Evolutionary conservation across 2,888 invertebrate species (phyloP), one percentile per base, ranked within the genome.

Genomic region (Scotopteryx bipunctaria): DNA sequence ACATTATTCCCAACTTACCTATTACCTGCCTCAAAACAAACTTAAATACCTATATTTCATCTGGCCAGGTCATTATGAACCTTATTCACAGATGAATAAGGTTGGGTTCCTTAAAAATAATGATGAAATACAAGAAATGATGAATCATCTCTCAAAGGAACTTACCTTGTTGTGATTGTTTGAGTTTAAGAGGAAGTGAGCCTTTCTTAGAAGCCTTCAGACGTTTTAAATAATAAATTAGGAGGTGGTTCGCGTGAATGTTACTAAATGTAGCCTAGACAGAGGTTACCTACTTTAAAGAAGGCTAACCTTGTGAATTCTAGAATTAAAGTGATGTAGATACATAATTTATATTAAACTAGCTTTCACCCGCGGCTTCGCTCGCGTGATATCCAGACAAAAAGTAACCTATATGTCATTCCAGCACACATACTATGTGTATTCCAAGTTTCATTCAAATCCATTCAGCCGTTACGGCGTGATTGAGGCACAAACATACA

Each of bases 81-180:
- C 16, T 5, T 53, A 48, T n/a, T 0, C 1, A n/a, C n/a, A n/a
- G n/a, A n/a, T n/a, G n/a, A n/a, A n/a, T n/a, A n/a, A n/a, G n/a
- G n/a, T n/a, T n/a, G n/a, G n/a, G n/a, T n/a, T n/a, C 6, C 13
- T 23, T 11, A 0, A 8, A 8, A 19, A 40, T 44, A 42, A 33
- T 19, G 35, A 35, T 8, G n/a, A 6, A 25, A 14, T 32, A 35
- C 44, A 5, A 21, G 37, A 49, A 51, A 35, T 32, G 42, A 29
- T 51, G 45, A 38, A 45, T 51, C 57, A 54, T 51, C n/a, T 14
- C 32, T 37, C 16, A 53, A 29, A 50, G 42, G 40, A 31, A 53
- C 49, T 53, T 33, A 15, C 27, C 17, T 45, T 40, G 5, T 14
- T 31, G n/a, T 52, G 43, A 49, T 50, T 19, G 36, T 50, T 57